Evolutionary conservation across 2,113 vertebrate genomes (phyloP), one percentile per base, ranked within the genome.

Genomic region (Larimichthys crocea): DNA sequence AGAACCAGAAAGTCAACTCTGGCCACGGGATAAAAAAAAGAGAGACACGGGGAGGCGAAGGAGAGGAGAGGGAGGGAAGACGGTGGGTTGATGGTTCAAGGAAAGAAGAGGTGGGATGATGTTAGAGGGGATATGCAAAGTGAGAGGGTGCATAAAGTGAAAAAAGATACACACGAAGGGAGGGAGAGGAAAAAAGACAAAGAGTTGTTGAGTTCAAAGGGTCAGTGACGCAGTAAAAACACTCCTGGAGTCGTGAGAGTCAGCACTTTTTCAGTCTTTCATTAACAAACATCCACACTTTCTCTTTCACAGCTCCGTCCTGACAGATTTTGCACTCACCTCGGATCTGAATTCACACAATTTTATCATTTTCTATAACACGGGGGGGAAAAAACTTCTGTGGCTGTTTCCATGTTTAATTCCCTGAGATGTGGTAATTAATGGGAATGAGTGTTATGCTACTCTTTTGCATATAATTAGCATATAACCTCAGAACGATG

Each of bases 1-100:
- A 97, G 80, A 96, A 96, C 98, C 98, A 99, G 93, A 99, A 99
- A 11, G 97, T 97, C 4, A 98, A 94, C 85, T 98, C 98, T 99
- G 92, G 0, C 35, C 3, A 86, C 19, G 12, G 81, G 17, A 57
- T 0, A 0, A 15, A 82, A 77, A 77, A 56, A 14, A 22, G 14
- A 22, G 35, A 59, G 20, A 61, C n/a, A 42, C 22, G 55, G 5
- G 10, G 5, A 17, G 22, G 17, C 1, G 1, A 59, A 59, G 7
- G 24, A 59, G 14, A 31, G 59, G 59, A 35, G 35, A 56, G 10
- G 52, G 52, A 55, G 52, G 50, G 50, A 53, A 55, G n/a, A 7
- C n/a, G 12, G 20, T 55, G 53, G 4, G 53, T 22, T 16, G 10
- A 57, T 24, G 22, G 22, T 57, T 57, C 22, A 40, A 8, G 15